These are phyloP conservation scores for Sipha maydis DNA, from an alignment of 2,888 invertebrate genomes.

Conservation along the genomic window DNA sequence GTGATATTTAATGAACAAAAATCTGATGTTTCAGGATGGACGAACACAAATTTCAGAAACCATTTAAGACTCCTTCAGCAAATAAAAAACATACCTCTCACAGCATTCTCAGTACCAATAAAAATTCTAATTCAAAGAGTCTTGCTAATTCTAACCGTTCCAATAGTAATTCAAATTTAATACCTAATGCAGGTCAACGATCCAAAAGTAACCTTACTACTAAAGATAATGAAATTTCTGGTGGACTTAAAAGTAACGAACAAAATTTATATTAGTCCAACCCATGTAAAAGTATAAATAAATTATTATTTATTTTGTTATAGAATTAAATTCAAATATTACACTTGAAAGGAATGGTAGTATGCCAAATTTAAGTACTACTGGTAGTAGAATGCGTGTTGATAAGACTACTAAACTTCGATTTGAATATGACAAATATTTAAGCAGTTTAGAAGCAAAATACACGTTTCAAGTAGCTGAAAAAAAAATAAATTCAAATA, in stretches of 20 bases:
- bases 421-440: slow-evolving; percentile 39
- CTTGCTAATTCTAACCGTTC: neutral
- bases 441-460: slow-evolving; percentile 40
- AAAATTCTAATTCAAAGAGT: neutral
- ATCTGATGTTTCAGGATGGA: no score
- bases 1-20: no score
- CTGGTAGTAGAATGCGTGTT: slow-evolving; percentile 8
- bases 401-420: slow-evolving; percentile 16
- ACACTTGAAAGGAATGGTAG: slow-evolving; percentile 45
- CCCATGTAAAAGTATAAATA: neutral
- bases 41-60: no score
- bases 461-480: neutral
- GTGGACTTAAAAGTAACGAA: slow-evolving; percentile 23
- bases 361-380: slow-evolving; percentile 32
- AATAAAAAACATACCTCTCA: no score
- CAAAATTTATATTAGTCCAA: no score
- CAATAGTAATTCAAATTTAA: neutral
- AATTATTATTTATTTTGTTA: neutral
- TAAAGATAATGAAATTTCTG: neutral
- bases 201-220: slow-evolving; percentile 33
- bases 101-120: neutral
- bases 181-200: neutral
- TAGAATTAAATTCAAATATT: slow-evolving; percentile 11
- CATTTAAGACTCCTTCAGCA: no score
- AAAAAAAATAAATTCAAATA: slow-evolving; percentile 33